These are phyloP conservation scores for Zaprionus lineosus DNA, from an alignment of 2,888 invertebrate genomes.

Conservation along the genomic window DNA sequence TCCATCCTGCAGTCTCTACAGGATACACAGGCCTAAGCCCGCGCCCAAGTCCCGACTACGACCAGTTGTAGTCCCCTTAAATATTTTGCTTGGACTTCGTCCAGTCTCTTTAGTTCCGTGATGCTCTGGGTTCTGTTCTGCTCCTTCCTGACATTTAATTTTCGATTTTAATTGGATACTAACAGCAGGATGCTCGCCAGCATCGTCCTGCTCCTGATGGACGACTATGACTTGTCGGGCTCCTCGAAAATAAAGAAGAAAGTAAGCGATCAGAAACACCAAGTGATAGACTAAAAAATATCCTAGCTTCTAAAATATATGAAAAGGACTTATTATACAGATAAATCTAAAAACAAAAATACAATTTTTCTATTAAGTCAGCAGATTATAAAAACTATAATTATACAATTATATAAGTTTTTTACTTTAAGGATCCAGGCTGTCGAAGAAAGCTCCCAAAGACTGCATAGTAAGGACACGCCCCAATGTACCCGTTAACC, in stretches of 20 bases:
- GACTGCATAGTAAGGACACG: no score
- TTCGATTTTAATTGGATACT: conserved; percentile 83
- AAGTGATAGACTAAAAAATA: conserved; percentile 9
- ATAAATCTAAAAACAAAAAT: background rate
- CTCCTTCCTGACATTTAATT: conserved; percentile 81
- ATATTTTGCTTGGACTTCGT: conserved; percentile 16
- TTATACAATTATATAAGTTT: no score
- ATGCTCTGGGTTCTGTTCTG: conserved; percentile 38
- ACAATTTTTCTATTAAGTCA: no score
- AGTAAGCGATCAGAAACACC: background rate
- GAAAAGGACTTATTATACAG: no score
- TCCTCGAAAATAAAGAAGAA: conserved; percentile 40
- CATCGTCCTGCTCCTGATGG: conserved; percentile 56
- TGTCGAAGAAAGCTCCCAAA: no score
- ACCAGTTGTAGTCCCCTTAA: background rate
- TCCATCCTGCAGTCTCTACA: no score
- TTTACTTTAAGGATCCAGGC: no score
- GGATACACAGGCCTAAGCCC: no score
- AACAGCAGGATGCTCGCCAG: conserved; percentile 80
- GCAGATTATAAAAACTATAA: no score
- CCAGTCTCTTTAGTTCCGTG: conserved; percentile 28
- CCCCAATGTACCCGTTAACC: background rate
- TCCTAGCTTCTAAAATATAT: background rate
- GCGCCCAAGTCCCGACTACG: background rate
- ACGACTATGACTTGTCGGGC: conserved; percentile 41